Evolutionary conservation across 2,113 vertebrate species (phyloP).

Genomic region (Circaetus gallicus): DNA sequence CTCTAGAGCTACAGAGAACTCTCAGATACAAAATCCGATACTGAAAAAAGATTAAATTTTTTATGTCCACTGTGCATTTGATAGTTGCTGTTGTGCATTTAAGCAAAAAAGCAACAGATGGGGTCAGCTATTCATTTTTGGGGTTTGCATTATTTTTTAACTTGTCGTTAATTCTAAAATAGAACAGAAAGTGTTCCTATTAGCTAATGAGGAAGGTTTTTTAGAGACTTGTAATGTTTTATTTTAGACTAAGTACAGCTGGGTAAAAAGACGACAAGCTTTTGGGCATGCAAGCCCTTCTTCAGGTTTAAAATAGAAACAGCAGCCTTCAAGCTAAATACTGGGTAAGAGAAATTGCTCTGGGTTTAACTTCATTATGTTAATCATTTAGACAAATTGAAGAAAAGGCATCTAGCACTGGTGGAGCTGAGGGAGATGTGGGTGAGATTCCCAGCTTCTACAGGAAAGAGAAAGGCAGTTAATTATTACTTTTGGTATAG

Average conservation of each 20-base stretch:
- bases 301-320: constrained; percentile 16
- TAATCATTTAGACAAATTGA: constrained; percentile 12
- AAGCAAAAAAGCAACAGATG: not conserved
- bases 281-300: not conserved
- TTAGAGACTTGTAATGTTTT: not conserved
- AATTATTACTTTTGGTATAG: not conserved
- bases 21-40: not conserved
- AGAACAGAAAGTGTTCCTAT: not conserved
- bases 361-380: not conserved
- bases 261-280: not conserved
- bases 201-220: not conserved
- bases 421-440: not conserved
- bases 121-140: not conserved
- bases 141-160: not conserved
- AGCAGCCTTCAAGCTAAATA: not conserved
- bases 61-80: not conserved
- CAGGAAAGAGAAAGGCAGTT: not conserved
- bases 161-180: not conserved
- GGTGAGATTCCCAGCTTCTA: not conserved
- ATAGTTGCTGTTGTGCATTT: not conserved
- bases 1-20: not conserved
- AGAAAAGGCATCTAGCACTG: not conserved
- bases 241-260: not conserved
- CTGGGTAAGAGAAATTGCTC: not conserved
- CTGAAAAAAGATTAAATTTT: not conserved